phyloP scores from a whole-genome alignment of 2,797 vertebrate species.

The Cuniculus paca region DNA sequence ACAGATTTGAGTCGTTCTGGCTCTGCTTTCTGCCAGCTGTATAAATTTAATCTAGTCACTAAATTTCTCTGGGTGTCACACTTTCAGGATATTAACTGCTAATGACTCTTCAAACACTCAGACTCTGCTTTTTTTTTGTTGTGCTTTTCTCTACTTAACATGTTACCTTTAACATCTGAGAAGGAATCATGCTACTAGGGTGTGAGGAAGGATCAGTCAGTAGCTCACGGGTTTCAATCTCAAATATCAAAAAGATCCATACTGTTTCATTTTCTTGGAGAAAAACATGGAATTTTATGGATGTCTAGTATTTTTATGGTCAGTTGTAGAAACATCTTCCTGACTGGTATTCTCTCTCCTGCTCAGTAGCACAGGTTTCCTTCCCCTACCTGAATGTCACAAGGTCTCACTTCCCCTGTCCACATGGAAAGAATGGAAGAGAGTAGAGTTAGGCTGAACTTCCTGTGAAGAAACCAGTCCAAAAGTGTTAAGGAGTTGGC shows the following conservation, averaged over 20 bases:
- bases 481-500: not conserved
- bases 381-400: not conserved
- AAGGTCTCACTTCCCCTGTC: not conserved
- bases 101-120: not conserved
- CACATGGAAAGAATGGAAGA: not conserved
- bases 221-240: slow-evolving; percentile 17
- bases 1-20: slow-evolving; percentile 20
- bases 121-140: slow-evolving; percentile 30
- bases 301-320: not conserved
- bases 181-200: not conserved
- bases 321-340: not conserved
- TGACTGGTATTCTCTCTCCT: not conserved
- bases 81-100: slow-evolving; percentile 55
- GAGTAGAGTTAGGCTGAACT: not conserved
- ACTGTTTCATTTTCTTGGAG: not conserved
- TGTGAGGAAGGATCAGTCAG: not conserved
- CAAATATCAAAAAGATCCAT: not conserved
- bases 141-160: not conserved
- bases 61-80: slow-evolving; percentile 5
- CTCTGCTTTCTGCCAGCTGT: slow-evolving; percentile 2
- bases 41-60: slow-evolving; percentile 46
- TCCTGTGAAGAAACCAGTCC: not conserved
- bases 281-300: not conserved
- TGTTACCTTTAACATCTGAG: not conserved
- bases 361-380: not conserved